phyloP scores from a whole-genome alignment of 2,113 vertebrate species.

The Microtus montanus region DNA sequence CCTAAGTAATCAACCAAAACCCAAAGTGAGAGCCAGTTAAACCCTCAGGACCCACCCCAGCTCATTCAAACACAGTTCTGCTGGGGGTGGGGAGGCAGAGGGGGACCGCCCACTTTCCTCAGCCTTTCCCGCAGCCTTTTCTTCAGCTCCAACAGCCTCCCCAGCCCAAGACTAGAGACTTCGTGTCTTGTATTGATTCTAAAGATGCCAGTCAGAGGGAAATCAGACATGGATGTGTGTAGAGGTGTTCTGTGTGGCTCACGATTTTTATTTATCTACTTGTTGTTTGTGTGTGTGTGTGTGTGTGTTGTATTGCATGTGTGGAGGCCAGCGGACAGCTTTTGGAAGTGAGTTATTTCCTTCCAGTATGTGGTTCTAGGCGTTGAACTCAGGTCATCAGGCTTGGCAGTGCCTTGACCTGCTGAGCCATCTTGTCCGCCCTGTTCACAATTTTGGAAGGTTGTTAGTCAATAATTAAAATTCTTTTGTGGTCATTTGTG shows the following conservation, averaged over 20 bases:
- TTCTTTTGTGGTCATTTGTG: background rate
- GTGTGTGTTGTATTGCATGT: background rate
- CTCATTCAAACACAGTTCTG: conserved; percentile 65
- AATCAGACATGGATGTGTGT: background rate
- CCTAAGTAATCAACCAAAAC: conserved; percentile 71
- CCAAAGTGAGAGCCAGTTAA: conserved; percentile 67
- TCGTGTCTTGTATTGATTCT: background rate
- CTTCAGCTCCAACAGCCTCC: background rate
- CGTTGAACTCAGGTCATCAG: background rate
- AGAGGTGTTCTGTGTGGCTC: background rate
- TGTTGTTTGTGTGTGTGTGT: background rate
- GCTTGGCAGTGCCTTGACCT: background rate
- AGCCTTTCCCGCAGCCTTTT: background rate
- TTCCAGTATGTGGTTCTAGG: background rate
- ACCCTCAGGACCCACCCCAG: conserved; percentile 35
- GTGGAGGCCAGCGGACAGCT: background rate
- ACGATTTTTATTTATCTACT: background rate
- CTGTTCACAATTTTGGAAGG: background rate
- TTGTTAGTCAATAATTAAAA: background rate
- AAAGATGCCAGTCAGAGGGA: background rate
- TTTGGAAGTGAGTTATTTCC: background rate
- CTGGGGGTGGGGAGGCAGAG: conserved; percentile 26
- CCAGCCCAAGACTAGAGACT: background rate
- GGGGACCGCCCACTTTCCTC: conserved; percentile 24
- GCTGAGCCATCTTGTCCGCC: background rate